Evolutionary conservation across 2,888 invertebrate genomes (phyloP), one percentile per base, ranked within the genome.

Genomic region (Pandemis cinnamomeana): DNA sequence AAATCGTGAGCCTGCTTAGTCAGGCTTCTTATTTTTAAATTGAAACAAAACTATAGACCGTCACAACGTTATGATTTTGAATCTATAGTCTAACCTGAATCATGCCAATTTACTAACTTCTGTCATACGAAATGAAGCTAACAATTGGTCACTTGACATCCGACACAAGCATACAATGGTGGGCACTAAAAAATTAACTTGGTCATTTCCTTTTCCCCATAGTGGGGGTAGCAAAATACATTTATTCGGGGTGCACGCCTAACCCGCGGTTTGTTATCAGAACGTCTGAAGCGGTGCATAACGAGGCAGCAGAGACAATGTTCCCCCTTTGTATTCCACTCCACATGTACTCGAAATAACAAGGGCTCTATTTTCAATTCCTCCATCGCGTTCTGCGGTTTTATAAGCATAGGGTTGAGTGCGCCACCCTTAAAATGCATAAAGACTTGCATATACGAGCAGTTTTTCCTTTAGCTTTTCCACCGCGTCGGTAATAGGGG

Each of bases 311-410:
- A 85, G 89, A 92, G 90, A 91, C 91, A 92, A 89, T 89, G 87
- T 89, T 83, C 87, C 89, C 87, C 88, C 88, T 91, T 91, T 91
- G 90, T 90, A 89, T 89, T 91, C 89, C 91, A 86, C 91, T 92
- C 89, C 86, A 90, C 90, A 86, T 88, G 85, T 86, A 88, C 91
- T 93, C 87, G 86, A 92, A 92, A 93, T 93, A 93, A 93, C 92
- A 93, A 93, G 92, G 90, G 90, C 88, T 88, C 92, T 91, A 92
- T 91, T 93, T 92, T 92, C 91, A 91, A 92, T 92, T 92, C 90
- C 87, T 89, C 86, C 84, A 89, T 86, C 83, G 87, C 83, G 78
- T 86, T 86, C 84, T 80, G 88, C 78, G 89, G 89, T 86, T 86
- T 78, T 81, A 84, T 86, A 86, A 86, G 85, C 84, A 82, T 82